Base-by-base conservation (phyloP, 2,888 invertebrate species). In the Octonoba sinensis region DNA sequence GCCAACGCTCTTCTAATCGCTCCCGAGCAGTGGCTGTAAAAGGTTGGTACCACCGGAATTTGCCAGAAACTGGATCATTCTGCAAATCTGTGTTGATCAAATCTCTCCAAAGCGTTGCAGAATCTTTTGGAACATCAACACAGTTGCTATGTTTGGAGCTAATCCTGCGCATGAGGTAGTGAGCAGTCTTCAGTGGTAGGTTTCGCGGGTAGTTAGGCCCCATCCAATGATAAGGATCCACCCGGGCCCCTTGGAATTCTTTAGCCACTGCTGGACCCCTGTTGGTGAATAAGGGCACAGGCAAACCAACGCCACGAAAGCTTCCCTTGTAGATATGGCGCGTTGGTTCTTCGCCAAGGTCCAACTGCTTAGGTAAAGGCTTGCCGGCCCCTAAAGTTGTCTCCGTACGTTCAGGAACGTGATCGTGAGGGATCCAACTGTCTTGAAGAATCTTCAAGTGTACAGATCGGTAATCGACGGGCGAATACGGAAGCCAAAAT, bases 181-280 rank as follows among this genome's bases (percentile, higher is more conserved):
- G 54, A 13, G 47, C 56, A 3, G 59, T 54, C 16, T 22, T 18
- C n/a, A 27, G 8, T 27, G 77, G 54, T 0, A 77, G 44, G 11
- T 64, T 16, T n/a, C n/a, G 6, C 1, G 77, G 77, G 27, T 64
- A 77, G 18, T 47, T 20, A 1, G 62, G 54, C 2, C 54, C 18
- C 12, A 47, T 3, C 18, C 16, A 13, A 6, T 3, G 13, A 0
- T 20, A 3, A 12, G 27, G 8, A 16, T 24, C 11, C 13, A 47
- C 20, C 36, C 70, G 54, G 4, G 77, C 70, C 1, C 77, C 77
- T 65, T 70, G 77, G 49, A 77, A 77, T 46, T 77, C 77, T 57
- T 60, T 67, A 11, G 77, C 70, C 1, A 27, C 44, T 1, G 70
- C 11, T 11, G 70, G 56, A 2, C 64, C 64, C 49, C 70, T 70